Conservation (phyloP, 2,113 vertebrate species). For the Typhlomys cinereus region DNA sequence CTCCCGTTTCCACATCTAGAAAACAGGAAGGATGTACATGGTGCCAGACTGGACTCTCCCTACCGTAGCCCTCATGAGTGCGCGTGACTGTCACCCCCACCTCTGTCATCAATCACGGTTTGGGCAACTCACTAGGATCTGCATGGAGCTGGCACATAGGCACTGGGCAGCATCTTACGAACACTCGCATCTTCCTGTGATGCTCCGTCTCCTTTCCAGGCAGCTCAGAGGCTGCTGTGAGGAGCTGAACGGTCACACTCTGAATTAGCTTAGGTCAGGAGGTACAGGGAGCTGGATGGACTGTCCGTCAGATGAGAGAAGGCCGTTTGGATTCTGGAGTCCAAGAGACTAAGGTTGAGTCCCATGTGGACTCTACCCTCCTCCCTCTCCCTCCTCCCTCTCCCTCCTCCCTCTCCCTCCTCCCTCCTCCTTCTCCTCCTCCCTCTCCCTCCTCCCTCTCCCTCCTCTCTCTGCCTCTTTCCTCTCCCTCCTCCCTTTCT, state of each 20-base stretch:
- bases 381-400: no score
- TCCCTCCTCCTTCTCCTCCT: neutral
- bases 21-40: neutral
- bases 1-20: neutral
- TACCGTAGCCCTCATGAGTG: neutral
- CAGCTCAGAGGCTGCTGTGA: neutral
- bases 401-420: neutral
- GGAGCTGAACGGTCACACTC: neutral
- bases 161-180: neutral
- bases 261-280: no score
- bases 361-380: neutral
- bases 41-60: neutral
- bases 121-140: neutral
- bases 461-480: no score
- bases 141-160: no score
- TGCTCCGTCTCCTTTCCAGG: neutral
- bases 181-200: neutral
- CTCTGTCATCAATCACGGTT: accelerated
- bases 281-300: neutral
- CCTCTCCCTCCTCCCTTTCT: neutral
- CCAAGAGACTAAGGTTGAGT: neutral
- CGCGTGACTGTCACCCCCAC: neutral
- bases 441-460: neutral
- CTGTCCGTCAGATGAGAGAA: neutral
- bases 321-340: conserved; percentile 8